A percentile compares a stretch with the other conserved stretches of the same genome.
Conservation (phyloP, 2,113 vertebrate species). For the Percopsis transmontana region DNA sequence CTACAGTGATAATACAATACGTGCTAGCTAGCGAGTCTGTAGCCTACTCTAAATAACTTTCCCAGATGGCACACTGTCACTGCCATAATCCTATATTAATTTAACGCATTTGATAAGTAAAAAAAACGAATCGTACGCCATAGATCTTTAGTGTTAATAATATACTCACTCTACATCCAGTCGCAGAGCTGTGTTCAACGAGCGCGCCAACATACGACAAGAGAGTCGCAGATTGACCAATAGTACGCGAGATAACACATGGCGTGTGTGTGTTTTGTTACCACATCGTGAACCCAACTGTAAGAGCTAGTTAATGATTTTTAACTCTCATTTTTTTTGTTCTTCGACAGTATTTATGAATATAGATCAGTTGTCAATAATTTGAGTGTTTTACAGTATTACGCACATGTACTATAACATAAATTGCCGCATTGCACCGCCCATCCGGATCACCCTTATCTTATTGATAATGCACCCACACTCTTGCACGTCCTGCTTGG, state of each 20-base stretch:
- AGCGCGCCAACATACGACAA: conserved; percentile 58
- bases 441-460: not conserved
- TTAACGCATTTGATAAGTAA: no score
- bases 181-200: conserved; percentile 32
- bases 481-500: not conserved
- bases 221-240: conserved; percentile 43
- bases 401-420: not conserved
- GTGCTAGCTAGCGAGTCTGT: not conserved
- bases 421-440: conserved; percentile 28
- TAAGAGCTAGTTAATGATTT: no score
- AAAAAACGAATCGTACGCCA: not conserved
- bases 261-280: not conserved
- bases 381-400: not conserved
- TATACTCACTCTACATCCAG: conserved; percentile 23
- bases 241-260: conserved; percentile 25
- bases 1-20: not conserved
- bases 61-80: no score
- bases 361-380: not conserved
- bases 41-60: no score
- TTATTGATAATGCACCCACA: fast-evolving
- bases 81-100: no score
- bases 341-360: not conserved
- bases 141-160: not conserved
- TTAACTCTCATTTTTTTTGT: not conserved
- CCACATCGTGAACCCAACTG: no score